phyloP scores from a whole-genome alignment of 2,113 vertebrate species.

The Xenus cinereus region DNA sequence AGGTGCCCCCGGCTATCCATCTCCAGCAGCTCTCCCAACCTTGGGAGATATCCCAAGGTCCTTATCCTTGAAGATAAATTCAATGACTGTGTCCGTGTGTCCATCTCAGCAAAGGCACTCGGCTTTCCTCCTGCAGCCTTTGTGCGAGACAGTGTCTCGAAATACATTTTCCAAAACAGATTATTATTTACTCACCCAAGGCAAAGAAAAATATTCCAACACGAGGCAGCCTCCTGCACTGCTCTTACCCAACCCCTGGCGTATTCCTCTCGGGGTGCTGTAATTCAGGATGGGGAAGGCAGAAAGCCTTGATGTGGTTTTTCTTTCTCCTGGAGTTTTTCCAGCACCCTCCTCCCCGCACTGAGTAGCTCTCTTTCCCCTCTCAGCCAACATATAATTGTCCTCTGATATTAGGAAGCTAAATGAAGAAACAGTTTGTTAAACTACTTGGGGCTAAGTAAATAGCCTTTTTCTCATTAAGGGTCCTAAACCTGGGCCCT shows the following conservation, averaged over 20 bases:
- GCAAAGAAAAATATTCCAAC: not conserved
- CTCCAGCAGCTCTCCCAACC: not conserved
- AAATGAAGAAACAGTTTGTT: not conserved
- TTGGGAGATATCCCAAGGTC: no score
- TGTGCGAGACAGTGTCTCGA: not conserved
- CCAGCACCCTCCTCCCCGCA: not conserved
- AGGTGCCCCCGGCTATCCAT: not conserved
- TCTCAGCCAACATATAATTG: not conserved
- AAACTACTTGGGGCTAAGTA: not conserved
- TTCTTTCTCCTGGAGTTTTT: not conserved
- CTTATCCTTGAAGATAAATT: not conserved
- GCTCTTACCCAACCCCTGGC: not conserved
- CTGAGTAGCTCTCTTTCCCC: not conserved
- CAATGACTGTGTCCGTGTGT: fast-evolving
- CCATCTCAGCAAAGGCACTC: fast-evolving
- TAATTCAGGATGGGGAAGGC: not conserved
- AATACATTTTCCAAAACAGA: not conserved
- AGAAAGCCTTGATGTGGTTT: constrained; percentile 34
- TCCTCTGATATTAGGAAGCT: not conserved
- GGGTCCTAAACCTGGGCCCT: not conserved
- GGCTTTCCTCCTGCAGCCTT: not conserved
- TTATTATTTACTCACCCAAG: not conserved
- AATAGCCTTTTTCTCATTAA: not conserved
- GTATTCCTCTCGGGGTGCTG: not conserved
- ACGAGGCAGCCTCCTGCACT: not conserved